Evolutionary conservation across 2,113 vertebrate genomes (phyloP).

Genomic region (Thermophis baileyi): DNA sequence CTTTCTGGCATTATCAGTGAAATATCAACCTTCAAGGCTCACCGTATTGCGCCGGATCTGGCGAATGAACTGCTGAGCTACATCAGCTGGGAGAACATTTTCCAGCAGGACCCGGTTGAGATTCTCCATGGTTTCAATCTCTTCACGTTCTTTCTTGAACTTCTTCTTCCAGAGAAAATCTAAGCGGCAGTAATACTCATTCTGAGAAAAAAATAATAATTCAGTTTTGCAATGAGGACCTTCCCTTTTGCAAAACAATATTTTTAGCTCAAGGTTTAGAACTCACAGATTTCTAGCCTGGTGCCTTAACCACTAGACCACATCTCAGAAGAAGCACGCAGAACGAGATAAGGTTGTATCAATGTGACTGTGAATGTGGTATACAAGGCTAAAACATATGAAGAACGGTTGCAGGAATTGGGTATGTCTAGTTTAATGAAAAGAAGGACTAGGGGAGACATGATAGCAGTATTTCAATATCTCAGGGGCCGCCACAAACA

Average conservation of each 20-base stretch:
- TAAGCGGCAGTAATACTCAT: slow-evolving; percentile 82
- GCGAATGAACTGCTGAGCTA: slow-evolving; percentile 81
- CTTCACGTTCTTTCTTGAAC: slow-evolving; percentile 77
- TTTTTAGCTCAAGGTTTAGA: not conserved
- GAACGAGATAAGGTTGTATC: not conserved
- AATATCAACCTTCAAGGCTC: not conserved
- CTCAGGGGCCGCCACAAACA: too few relatives aligned
- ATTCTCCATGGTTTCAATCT: slow-evolving; percentile 87
- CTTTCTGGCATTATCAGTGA: not conserved
- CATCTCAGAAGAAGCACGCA: not conserved
- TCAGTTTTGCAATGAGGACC: not conserved
- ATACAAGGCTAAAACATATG: too few relatives aligned
- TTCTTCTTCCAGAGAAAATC: slow-evolving; percentile 85
- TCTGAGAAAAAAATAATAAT: slow-evolving; percentile 58
- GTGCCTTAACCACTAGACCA: not conserved
- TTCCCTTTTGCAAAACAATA: not conserved
- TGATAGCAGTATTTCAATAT: too few relatives aligned
- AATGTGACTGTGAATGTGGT: not conserved
- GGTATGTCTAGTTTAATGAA: too few relatives aligned
- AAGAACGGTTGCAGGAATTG: too few relatives aligned
- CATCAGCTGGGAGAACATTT: slow-evolving; percentile 83
- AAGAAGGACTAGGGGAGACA: too few relatives aligned
- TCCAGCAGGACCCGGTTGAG: slow-evolving; percentile 85
- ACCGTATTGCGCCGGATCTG: slow-evolving; percentile 83
- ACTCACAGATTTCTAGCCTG: not conserved